Evolutionary conservation across 2,113 vertebrate genomes (phyloP).

Genomic region (Lethenteron camtschaticum): DNA sequence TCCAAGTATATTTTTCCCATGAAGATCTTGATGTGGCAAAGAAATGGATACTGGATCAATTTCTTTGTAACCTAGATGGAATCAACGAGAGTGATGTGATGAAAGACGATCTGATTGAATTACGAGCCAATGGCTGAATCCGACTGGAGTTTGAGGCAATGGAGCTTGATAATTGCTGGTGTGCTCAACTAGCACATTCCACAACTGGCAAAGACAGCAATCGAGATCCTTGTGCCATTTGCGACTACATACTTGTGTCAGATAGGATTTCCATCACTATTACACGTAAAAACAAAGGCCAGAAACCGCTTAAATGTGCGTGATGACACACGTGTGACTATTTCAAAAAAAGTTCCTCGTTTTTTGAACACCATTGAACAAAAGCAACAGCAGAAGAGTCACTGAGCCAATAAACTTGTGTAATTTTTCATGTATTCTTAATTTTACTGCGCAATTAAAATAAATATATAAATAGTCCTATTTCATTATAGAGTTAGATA

Average conservation of each 20-base stretch:
- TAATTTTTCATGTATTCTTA: neutral
- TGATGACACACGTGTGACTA: neutral
- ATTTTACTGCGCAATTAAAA: neutral
- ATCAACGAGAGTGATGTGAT: constrained; percentile 12
- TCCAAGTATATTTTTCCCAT: neutral
- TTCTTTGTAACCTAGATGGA: constrained; percentile 17
- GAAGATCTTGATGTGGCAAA: constrained; percentile 10
- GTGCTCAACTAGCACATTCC: constrained; percentile 12
- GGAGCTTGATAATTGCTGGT: constrained; percentile 15
- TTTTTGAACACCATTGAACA: constrained; percentile 1
- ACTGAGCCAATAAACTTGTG: neutral
- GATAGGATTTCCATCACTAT: constrained; percentile 15
- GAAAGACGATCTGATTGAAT: constrained; percentile 15
- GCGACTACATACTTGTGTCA: constrained; percentile 18
- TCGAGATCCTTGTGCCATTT: constrained; percentile 15
- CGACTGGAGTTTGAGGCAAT: constrained; percentile 13
- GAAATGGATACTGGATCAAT: constrained; percentile 17
- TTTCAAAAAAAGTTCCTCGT: constrained; percentile 4
- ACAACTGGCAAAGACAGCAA: constrained; percentile 14
- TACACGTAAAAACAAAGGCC: constrained; percentile 17
- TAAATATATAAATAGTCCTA: neutral
- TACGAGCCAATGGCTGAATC: constrained; percentile 16
- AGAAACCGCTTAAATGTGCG: constrained; percentile 11
- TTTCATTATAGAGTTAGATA: too few species aligned
- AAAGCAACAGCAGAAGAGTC: constrained; percentile 1